Conservation (phyloP, 92 coral and sea anemone genomes). For the Palythoa grandis region DNA sequence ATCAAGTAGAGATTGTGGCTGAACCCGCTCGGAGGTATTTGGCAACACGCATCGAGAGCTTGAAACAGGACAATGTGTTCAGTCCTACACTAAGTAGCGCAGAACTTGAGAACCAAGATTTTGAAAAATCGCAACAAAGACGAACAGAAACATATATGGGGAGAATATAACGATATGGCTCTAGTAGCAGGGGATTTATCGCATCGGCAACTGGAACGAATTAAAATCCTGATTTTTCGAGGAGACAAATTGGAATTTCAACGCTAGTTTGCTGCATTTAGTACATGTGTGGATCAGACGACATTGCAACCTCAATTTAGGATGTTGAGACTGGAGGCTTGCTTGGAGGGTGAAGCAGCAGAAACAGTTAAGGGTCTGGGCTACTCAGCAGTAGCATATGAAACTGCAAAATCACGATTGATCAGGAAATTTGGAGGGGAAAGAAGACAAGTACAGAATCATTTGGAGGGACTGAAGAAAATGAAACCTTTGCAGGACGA, state of each 20-base stretch:
- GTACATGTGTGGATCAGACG: conserved; percentile 47
- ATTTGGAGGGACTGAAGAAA: conserved; percentile 33
- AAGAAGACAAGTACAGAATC: conserved; percentile 46
- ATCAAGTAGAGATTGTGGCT: conserved; percentile 38
- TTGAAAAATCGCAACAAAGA: conserved; percentile 19
- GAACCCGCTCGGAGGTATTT: conserved; percentile 22
- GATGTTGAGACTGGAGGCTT: conserved; percentile 54
- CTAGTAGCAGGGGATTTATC: conserved; percentile 23
- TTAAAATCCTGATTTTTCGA: conserved; percentile 44
- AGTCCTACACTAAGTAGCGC: conserved; percentile 20
- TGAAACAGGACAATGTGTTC: neutral
- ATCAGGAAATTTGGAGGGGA: conserved; percentile 52
- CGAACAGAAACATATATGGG: conserved; percentile 4
- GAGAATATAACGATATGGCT: neutral
- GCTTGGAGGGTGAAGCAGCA: conserved; percentile 54
- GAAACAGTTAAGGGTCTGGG: conserved; percentile 61
- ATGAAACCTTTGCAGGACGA: conserved; percentile 60
- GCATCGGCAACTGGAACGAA: conserved; percentile 51
- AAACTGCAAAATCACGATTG: conserved; percentile 48
- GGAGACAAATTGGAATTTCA: conserved; percentile 57
- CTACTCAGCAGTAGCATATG: conserved; percentile 57
- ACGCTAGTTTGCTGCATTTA: conserved; percentile 58
- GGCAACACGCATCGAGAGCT: conserved; percentile 6
- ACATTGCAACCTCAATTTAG: conserved; percentile 48
- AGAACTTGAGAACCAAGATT: neutral